Evolutionary conservation across 2,797 vertebrate species (phyloP).

Genomic region (Diglossa cyanea): DNA sequence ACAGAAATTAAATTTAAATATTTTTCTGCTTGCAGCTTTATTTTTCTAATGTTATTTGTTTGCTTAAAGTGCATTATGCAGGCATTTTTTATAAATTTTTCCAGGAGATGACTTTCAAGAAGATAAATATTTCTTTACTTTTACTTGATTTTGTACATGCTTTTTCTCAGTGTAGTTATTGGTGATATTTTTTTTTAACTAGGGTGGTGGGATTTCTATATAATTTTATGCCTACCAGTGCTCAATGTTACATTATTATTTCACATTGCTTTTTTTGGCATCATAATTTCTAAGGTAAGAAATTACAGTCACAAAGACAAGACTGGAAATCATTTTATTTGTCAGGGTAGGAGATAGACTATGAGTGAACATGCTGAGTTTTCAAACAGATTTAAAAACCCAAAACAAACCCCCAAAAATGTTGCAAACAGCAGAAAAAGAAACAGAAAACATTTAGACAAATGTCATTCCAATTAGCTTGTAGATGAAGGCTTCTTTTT

Average conservation of each 20-base stretch:
- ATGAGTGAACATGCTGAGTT: neutral
- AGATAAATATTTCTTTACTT: neutral
- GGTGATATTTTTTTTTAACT: neutral
- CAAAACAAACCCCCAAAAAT: neutral
- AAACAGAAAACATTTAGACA: neutral
- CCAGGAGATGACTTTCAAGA: neutral
- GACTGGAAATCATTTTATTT: neutral
- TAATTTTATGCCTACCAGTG: neutral
- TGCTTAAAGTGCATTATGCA: neutral
- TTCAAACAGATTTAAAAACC: neutral
- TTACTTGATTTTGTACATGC: neutral
- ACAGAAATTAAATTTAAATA: neutral
- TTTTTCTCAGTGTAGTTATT: neutral
- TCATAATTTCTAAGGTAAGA: neutral
- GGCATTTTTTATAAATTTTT: neutral
- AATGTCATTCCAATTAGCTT: conserved; percentile 40
- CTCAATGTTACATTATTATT: neutral
- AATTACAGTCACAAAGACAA: neutral
- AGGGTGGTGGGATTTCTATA: neutral
- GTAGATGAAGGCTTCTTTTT: conserved; percentile 21
- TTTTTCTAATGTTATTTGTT: neutral
- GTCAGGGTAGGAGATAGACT: neutral
- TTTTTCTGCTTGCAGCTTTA: neutral
- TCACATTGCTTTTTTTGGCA: neutral
- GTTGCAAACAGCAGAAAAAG: neutral